Conservation (phyloP, 1,140 invertebrate genomes). For the Holcopasites calliopsidis region DNA sequence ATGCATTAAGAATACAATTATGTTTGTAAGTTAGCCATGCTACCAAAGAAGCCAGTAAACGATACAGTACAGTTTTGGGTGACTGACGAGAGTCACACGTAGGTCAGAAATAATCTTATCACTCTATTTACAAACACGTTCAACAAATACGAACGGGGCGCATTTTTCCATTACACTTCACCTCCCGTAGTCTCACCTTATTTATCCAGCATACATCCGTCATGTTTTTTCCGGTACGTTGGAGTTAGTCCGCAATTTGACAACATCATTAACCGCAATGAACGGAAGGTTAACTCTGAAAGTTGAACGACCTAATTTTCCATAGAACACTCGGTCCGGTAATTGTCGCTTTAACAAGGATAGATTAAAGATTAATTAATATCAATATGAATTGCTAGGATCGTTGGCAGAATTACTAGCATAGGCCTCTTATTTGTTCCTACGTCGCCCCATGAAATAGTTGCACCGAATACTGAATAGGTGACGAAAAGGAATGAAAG, state of each 20-base stretch:
- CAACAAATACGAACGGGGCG: background rate
- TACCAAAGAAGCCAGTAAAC: too few species aligned
- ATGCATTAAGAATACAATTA: background rate
- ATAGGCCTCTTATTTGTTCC: slow-evolving; percentile 14
- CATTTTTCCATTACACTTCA: slow-evolving; percentile 14
- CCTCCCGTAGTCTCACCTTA: background rate
- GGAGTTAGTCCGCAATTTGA: background rate
- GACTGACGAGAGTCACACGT: background rate
- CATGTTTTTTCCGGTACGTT: background rate
- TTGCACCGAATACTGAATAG: background rate
- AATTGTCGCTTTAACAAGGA: slow-evolving; percentile 35
- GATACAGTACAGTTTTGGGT: too few species aligned
- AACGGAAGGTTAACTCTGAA: slow-evolving; percentile 36
- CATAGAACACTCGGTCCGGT: background rate
- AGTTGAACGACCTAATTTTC: slow-evolving; percentile 50
- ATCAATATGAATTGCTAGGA: slow-evolving; percentile 9
- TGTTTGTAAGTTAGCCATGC: background rate
- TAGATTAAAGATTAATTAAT: slow-evolving; percentile 48
- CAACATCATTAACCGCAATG: slow-evolving; percentile 35
- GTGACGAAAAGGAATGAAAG: background rate
- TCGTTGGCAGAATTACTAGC: background rate
- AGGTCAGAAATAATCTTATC: slow-evolving; percentile 1
- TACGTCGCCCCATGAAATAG: background rate
- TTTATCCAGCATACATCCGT: background rate
- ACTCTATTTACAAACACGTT: background rate